A percentile compares a stretch with the other conserved stretches of the same genome.
phyloP scores from a whole-genome alignment of 2,797 vertebrate species.

The Leucoraja ocellata region DNA sequence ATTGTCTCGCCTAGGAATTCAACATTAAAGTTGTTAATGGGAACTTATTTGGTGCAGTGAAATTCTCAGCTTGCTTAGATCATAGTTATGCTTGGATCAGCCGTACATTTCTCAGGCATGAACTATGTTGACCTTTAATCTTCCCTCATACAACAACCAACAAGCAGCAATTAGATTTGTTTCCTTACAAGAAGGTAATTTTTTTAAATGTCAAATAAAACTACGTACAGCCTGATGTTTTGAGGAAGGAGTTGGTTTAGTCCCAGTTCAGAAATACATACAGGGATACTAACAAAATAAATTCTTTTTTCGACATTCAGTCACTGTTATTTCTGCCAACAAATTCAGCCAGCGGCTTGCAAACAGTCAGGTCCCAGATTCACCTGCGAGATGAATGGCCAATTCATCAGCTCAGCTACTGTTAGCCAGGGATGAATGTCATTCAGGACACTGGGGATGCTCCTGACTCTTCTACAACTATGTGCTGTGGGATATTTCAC shows the following conservation, averaged over 20 bases:
- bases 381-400: background rate
- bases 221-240: background rate
- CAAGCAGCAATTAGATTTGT: background rate
- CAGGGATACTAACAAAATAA: background rate
- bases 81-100: constrained; percentile 4
- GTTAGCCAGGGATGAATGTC: background rate
- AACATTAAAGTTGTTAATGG: background rate
- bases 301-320: background rate
- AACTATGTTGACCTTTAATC: background rate
- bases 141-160: background rate
- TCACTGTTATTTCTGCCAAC: background rate
- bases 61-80: background rate
- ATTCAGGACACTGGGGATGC: background rate
- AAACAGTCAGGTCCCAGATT: background rate
- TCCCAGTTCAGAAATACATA: background rate
- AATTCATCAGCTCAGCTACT: background rate
- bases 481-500: background rate
- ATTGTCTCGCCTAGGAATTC: constrained; percentile 19
- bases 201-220: background rate
- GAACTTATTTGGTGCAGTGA: background rate
- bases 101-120: background rate
- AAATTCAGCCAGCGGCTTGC: background rate
- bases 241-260: background rate
- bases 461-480: background rate
- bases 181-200: background rate